Conservation (phyloP, 2,888 invertebrate genomes). For the Sarcophaga subvicina region DNA sequence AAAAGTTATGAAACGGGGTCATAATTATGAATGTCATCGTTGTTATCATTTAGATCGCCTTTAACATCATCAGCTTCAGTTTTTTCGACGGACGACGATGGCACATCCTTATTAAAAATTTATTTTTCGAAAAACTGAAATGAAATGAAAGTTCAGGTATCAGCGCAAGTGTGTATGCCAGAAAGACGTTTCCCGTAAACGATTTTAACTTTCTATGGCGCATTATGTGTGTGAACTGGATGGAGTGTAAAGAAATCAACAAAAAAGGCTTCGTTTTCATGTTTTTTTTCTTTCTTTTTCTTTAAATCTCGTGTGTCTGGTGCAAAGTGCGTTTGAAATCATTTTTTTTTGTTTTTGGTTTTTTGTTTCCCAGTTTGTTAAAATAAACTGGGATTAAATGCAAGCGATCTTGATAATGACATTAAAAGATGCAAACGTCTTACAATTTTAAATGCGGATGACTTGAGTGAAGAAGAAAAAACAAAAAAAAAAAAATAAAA, state of each 20-base stretch:
- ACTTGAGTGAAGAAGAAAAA: constrained; percentile 59
- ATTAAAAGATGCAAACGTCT: constrained; percentile 76
- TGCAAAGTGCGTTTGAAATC: constrained; percentile 49
- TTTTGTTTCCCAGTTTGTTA: constrained; percentile 75
- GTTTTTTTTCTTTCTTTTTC: constrained; percentile 60
- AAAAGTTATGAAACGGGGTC: constrained; percentile 59
- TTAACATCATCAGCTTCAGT: constrained; percentile 8
- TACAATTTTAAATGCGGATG: constrained; percentile 72
- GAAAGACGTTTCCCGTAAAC: constrained; percentile 14
- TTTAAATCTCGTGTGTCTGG: not conserved
- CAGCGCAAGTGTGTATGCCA: constrained; percentile 23
- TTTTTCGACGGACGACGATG: not conserved
- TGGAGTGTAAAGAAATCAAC: too few species aligned
- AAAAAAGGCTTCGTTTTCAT: too few species aligned
- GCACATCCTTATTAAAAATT: constrained; percentile 22
- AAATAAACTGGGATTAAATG: constrained; percentile 77
- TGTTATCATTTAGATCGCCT: constrained; percentile 58
- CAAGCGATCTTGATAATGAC: constrained; percentile 81
- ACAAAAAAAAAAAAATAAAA: constrained; percentile 26
- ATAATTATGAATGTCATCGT: constrained; percentile 59
- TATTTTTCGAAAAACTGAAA: constrained; percentile 46
- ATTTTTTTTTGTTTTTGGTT: constrained; percentile 71
- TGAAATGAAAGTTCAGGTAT: constrained; percentile 56
- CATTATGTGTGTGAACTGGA: constrained; percentile 13
- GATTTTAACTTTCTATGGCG: constrained; percentile 43